A percentile compares a stretch with the other conserved stretches of the same genome.
These are phyloP conservation scores for Drosophila grimshawi DNA, from an alignment of 1,140 invertebrate species.

Conservation along the genomic window DNA sequence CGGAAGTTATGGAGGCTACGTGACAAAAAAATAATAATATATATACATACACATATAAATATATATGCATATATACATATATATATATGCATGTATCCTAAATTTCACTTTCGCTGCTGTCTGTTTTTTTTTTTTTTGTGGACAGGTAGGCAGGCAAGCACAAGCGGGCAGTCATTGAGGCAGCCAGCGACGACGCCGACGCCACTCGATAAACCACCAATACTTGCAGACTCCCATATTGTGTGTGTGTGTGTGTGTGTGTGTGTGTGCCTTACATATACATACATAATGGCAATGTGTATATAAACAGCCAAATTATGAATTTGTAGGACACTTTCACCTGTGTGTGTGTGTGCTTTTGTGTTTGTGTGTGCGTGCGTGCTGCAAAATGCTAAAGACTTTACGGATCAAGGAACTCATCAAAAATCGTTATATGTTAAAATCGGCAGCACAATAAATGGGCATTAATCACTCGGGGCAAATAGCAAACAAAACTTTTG, in stretches of 20 bases:
- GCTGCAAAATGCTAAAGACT: conserved; percentile 64
- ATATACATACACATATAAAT: conserved; percentile 18
- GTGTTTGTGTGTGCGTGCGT: conserved; percentile 16
- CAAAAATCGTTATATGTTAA: conserved; percentile 81
- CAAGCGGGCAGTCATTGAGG: conserved; percentile 68
- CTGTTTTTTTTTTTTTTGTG: conserved; percentile 27
- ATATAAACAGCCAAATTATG: conserved; percentile 77
- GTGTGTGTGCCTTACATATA: conserved; percentile 38
- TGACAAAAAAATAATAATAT: conserved; percentile 50
- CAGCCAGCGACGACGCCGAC: neutral
- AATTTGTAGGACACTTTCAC: conserved; percentile 72
- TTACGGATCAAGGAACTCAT: conserved; percentile 79
- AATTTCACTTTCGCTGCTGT: conserved; percentile 67
- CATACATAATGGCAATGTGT: conserved; percentile 36
- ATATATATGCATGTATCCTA: conserved; percentile 25
- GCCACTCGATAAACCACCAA: conserved; percentile 70
- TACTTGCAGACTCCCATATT: conserved; percentile 40
- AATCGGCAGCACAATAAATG: conserved; percentile 49
- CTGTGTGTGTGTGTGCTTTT: neutral
- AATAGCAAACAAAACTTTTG: no score
- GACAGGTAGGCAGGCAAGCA: conserved; percentile 30
- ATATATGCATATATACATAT: neutral
- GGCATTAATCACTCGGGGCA: no score
- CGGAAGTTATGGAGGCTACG: conserved; percentile 79
- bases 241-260: conserved; percentile 15